phyloP scores from a whole-genome alignment of 2,888 invertebrate genomes.

The Drosophila acutilabella region DNA sequence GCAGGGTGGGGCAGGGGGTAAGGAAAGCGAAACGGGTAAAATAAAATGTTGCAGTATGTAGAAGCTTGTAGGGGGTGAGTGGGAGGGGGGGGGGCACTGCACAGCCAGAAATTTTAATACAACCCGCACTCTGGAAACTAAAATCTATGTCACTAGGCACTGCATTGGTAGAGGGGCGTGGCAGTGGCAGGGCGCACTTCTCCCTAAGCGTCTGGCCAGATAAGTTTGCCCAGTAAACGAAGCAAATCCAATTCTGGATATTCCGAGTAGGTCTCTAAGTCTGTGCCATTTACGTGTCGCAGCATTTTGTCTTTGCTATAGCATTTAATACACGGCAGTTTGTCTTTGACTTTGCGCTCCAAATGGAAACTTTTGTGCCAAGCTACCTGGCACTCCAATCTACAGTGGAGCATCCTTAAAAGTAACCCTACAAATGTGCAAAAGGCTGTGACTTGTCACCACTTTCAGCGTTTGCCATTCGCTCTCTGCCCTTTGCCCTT shows the following conservation, averaged over 20 bases:
- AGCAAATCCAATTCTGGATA: slow-evolving; percentile 67
- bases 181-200: slow-evolving; percentile 10
- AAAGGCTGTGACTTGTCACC: slow-evolving; percentile 75
- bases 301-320: slow-evolving; percentile 78
- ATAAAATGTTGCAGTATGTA: slow-evolving; percentile 58
- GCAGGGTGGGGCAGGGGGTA: not conserved
- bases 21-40: slow-evolving; percentile 30
- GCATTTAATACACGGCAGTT: slow-evolving; percentile 79
- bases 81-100: slow-evolving; percentile 55
- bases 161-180: not conserved
- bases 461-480: slow-evolving; percentile 62
- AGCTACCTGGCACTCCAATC: slow-evolving; percentile 30
- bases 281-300: slow-evolving; percentile 57
- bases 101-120: slow-evolving; percentile 76
- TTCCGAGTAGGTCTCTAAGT: not conserved
- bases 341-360: slow-evolving; percentile 68
- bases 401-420: slow-evolving; percentile 10
- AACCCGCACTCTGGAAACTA: slow-evolving; percentile 42
- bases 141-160: slow-evolving; percentile 70
- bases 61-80: not conserved
- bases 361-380: slow-evolving; percentile 41
- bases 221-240: slow-evolving; percentile 64
- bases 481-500: slow-evolving; percentile 33
- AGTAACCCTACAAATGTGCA: slow-evolving; percentile 62
- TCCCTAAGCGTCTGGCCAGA: slow-evolving; percentile 32